Evolutionary conservation across 2,888 invertebrate species (phyloP).

Genomic region (Brachyptera risi): DNA sequence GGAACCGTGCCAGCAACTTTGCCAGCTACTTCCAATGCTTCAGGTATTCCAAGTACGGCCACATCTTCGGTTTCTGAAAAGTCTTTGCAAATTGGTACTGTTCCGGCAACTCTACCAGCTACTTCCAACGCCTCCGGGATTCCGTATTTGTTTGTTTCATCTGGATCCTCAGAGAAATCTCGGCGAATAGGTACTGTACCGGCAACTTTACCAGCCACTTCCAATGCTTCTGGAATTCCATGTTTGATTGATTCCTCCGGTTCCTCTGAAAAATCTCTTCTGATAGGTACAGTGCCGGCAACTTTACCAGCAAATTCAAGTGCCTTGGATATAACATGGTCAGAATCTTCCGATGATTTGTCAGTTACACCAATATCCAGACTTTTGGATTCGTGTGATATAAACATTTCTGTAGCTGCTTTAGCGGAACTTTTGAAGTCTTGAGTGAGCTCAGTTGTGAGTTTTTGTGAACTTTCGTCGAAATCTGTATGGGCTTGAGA

Average conservation of each 20-base stretch:
- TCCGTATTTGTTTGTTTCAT: background rate
- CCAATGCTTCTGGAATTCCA: slow-evolving; percentile 7
- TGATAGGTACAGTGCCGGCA: background rate
- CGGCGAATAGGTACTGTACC: background rate
- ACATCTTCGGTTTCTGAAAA: background rate
- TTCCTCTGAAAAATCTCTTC: background rate
- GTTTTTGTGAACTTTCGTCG: too few species aligned
- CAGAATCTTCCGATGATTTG: background rate
- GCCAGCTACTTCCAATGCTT: background rate
- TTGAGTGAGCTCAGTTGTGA: too few species aligned
- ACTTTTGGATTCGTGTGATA: slow-evolving; percentile 6
- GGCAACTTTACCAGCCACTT: background rate
- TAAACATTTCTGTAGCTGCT: background rate
- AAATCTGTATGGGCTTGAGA: too few species aligned
- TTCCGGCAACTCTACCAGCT: background rate
- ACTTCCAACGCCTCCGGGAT: slow-evolving; percentile 1
- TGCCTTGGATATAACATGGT: background rate
- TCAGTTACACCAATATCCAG: too few species aligned
- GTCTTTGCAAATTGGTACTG: background rate
- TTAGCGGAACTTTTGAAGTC: background rate
- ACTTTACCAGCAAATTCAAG: slow-evolving; percentile 16
- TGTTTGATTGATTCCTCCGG: slow-evolving; percentile 26
- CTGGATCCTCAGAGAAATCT: background rate
- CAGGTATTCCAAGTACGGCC: background rate
- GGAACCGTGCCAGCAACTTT: slow-evolving; percentile 7